Evolutionary conservation across 2,113 vertebrate species (phyloP).

Genomic region (Istiophorus platypterus): DNA sequence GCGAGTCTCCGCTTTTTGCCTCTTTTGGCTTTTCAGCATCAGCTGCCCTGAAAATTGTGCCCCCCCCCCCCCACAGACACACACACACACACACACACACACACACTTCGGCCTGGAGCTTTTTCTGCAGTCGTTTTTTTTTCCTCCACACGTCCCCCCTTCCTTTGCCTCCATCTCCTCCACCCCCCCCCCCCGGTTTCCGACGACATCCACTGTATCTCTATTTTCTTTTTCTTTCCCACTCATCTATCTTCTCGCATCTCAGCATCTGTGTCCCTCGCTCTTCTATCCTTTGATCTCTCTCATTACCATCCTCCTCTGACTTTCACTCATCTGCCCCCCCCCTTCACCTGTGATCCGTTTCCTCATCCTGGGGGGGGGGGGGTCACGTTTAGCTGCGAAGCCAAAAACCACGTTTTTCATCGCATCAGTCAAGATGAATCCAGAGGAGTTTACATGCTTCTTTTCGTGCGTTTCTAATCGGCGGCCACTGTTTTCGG

Average conservation of each 20-base stretch:
- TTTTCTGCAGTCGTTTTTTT: no score
- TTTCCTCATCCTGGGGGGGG: constrained; percentile 2
- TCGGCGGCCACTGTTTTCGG: no score
- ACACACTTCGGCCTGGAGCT: constrained; percentile 6
- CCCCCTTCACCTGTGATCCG: constrained; percentile 4
- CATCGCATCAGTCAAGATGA: no score
- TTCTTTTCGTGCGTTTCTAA: no score
- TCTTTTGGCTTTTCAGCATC: no score
- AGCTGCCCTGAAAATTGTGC: no score
- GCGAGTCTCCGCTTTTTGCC: no score
- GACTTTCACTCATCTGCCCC: background rate
- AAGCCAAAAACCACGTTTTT: background rate
- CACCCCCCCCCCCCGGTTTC: background rate
- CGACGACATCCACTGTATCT: background rate
- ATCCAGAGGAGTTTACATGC: no score
- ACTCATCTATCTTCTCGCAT: constrained; percentile 46
- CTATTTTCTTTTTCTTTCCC: constrained; percentile 2
- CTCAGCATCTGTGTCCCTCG: constrained; percentile 58
- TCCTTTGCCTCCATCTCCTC: constrained; percentile 19
- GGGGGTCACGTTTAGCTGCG: background rate
- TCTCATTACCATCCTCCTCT: constrained; percentile 27
- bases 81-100: no score
- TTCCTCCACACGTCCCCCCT: constrained; percentile 25
- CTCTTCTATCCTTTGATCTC: constrained; percentile 21
- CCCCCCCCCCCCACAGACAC: no score